A percentile compares a stretch with the other conserved stretches of the same genome.
phyloP scores from a whole-genome alignment of 2,888 invertebrate genomes.

The Chalcosyrphus nemorum region DNA sequence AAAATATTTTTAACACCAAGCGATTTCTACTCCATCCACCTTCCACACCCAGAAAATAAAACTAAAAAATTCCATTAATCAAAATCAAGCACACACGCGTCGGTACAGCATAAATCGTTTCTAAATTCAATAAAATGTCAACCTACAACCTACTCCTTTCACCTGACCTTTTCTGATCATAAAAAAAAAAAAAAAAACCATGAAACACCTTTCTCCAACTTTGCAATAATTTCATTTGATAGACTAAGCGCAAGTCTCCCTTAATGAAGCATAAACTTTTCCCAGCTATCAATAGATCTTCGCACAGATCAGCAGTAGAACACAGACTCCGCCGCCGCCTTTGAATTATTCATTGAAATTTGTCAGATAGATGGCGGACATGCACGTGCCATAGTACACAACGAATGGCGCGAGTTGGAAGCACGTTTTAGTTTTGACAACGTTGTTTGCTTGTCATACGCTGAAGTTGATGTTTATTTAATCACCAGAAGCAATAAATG shows the following conservation, averaged over 20 bases:
- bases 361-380: neutral
- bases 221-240: neutral
- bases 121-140: neutral
- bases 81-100: neutral
- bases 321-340: neutral
- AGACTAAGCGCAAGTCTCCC: neutral
- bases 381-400: neutral
- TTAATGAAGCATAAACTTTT: neutral
- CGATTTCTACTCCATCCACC: too few species aligned
- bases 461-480: slow-evolving; percentile 4
- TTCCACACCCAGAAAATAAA: neutral
- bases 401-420: neutral
- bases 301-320: neutral
- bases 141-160: slow-evolving; percentile 5
- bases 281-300: neutral
- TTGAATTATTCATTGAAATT: neutral
- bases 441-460: neutral
- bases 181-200: neutral
- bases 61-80: neutral
- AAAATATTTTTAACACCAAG: too few species aligned
- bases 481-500: slow-evolving; percentile 13
- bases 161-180: slow-evolving; percentile 11
- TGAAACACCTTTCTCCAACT: neutral
- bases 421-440: neutral
- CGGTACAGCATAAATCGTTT: neutral